Evolutionary conservation across 1,140 invertebrate genomes (phyloP), one percentile per base, ranked within the genome.

Genomic region (Gonioctena quinquepunctata): DNA sequence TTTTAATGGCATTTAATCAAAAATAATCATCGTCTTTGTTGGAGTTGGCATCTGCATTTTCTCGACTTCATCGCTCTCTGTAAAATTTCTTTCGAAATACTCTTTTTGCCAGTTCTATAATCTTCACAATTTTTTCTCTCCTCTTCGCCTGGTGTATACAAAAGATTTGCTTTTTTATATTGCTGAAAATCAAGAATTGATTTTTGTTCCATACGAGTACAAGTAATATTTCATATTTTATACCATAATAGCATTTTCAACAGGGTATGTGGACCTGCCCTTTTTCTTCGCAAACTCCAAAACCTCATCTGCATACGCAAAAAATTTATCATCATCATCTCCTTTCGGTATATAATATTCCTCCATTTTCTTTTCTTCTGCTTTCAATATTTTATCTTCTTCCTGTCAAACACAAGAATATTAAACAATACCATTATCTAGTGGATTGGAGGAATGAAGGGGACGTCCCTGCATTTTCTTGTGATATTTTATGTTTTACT

Each of bases 351-450:
- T 26, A 22, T 56, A 49, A 3, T 59, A 52, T 7, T 64, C n/a
- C 13, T 77, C 69, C 11, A 65, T 65, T 69, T 76, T 71, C 25
- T 72, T 65, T 61, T 74, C 68, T 68, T 84, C 78, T 22, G 81
- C 81, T 72, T 83, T 82, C 62, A 84, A 80, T 13, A 83, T 80
- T 21, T 79, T 70, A 69, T 85, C 82, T 62, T 85, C 81, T 3
- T 76, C 71, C 18, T 76, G 11, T 23, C 23, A 11, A 26, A n/a
- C 2, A 16, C 11, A 22, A 26, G n/a, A 60, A 60, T 16, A 27
- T 27, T 22, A 11, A n/a, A n/a, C n/a, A 60, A 0, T 60, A 0
- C 6, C 13, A 56, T 56, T 56, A 4, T 56, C 21, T 23, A 54
- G 6, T 1, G 33, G 1, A 42, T 1, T 11, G 16, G 8, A n/a